Evolutionary conservation across 2,113 vertebrate genomes (phyloP).

Genomic region (Pholis gunnellus): DNA sequence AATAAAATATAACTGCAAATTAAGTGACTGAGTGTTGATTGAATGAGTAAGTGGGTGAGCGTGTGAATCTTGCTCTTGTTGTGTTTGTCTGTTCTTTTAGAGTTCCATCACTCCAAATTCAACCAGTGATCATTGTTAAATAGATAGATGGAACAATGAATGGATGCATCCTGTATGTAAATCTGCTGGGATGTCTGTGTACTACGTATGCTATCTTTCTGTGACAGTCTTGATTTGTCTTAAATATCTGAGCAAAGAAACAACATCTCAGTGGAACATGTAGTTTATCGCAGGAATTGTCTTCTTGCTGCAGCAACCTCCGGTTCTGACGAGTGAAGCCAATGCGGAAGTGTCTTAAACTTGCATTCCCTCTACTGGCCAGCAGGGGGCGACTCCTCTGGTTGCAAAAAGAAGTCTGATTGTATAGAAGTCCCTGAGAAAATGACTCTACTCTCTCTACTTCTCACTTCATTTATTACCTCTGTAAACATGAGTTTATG

Average conservation of each 20-base stretch:
- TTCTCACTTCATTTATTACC: too few relatives aligned
- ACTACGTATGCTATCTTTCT: background rate
- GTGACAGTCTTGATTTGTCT: background rate
- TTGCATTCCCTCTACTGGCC: too few relatives aligned
- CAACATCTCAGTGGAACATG: background rate
- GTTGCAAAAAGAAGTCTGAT: too few relatives aligned
- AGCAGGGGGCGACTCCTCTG: too few relatives aligned
- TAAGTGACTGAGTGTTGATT: conserved; percentile 62
- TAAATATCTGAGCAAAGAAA: background rate
- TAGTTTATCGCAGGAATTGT: too few relatives aligned
- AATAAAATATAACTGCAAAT: conserved; percentile 62
- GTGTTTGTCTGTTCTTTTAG: background rate
- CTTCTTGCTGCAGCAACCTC: too few relatives aligned
- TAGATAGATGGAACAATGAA: background rate
- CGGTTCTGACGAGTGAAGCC: too few relatives aligned
- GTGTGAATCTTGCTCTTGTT: conserved; percentile 43
- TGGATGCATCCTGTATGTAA: background rate
- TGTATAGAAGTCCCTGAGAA: too few relatives aligned
- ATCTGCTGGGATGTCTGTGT: background rate
- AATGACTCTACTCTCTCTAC: too few relatives aligned
- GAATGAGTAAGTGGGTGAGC: conserved; percentile 45
- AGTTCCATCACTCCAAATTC: conserved; percentile 14
- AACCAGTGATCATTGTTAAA: background rate
- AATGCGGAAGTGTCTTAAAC: too few relatives aligned
- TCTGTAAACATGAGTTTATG: too few relatives aligned